Evolutionary conservation across 2,113 vertebrate species (phyloP).

Genomic region (Anarrhichthys ocellatus): DNA sequence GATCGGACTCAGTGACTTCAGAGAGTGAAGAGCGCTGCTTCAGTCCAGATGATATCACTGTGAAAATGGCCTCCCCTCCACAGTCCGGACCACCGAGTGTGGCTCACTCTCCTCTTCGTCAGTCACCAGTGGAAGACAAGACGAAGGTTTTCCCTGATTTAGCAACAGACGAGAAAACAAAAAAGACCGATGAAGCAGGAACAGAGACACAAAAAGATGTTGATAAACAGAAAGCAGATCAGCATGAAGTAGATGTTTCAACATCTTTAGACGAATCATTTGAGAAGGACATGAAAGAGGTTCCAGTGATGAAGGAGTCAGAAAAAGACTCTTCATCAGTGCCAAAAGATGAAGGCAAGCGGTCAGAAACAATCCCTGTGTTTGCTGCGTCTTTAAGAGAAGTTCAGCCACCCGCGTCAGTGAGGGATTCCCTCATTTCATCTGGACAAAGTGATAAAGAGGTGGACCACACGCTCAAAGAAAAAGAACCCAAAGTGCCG

Average conservation of each 20-base stretch:
- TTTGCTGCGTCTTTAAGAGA: constrained; percentile 35
- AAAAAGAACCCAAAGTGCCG: constrained; percentile 66
- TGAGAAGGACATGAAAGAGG: constrained; percentile 61
- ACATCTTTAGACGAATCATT: constrained; percentile 47
- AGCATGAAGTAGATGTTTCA: constrained; percentile 35
- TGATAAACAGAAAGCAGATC: constrained; percentile 44
- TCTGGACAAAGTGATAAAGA: constrained; percentile 67
- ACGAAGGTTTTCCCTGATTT: constrained; percentile 80
- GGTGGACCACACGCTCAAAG: constrained; percentile 37
- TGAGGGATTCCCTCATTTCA: constrained; percentile 54
- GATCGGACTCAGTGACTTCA: constrained; percentile 76
- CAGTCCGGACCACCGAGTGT: constrained; percentile 92
- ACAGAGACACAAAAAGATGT: constrained; percentile 43
- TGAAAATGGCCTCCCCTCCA: constrained; percentile 97
- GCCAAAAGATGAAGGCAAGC: constrained; percentile 51
- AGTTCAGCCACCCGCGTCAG: constrained; percentile 28
- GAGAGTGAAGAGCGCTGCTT: constrained; percentile 93
- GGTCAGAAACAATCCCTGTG: constrained; percentile 23
- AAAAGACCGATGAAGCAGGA: constrained; percentile 50
- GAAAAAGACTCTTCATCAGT: constrained; percentile 47
- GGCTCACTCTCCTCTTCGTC: constrained; percentile 91
- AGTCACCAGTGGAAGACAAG: constrained; percentile 91
- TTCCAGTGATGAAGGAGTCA: constrained; percentile 36
- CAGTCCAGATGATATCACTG: constrained; percentile 95
- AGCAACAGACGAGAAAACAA: constrained; percentile 56